Conservation (phyloP, 2,113 vertebrate genomes). For the Dinomys branickii region DNA sequence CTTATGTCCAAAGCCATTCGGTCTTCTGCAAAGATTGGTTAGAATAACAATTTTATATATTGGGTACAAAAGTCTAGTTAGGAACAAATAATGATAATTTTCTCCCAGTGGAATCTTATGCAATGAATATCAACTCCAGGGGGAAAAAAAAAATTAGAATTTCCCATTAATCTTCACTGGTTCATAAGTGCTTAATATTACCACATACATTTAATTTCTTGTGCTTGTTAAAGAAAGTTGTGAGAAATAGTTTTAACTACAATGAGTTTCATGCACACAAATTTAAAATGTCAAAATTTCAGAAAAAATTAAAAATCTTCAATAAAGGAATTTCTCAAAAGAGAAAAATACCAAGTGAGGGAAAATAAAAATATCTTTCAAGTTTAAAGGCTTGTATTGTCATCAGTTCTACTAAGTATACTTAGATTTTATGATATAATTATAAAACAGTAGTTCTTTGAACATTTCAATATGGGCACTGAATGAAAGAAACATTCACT, state of each 20-base stretch:
- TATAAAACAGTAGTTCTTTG: not conserved
- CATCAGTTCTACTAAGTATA: not conserved
- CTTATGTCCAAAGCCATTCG: not conserved
- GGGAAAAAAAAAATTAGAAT: slow-evolving; percentile 1
- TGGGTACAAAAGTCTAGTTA: not conserved
- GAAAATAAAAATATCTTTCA: not conserved
- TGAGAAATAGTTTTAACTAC: not conserved
- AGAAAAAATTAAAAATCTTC: not conserved
- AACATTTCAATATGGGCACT: not conserved
- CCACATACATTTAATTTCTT: not conserved
- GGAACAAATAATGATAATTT: not conserved
- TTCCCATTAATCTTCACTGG: not conserved
- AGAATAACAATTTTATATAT: not conserved
- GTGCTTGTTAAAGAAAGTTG: not conserved
- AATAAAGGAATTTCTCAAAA: not conserved
- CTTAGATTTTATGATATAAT: not conserved
- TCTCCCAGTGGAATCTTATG: not conserved
- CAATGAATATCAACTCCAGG: not conserved
- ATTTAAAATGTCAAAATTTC: not conserved
- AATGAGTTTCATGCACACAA: not conserved
- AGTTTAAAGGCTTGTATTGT: not conserved
- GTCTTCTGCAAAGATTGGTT: not conserved
- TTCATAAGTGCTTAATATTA: not conserved
- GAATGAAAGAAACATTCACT: too few relatives aligned
- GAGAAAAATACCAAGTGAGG: not conserved